Evolutionary conservation across 2,797 vertebrate genomes (phyloP).

Genomic region (Silurus lanzhouensis): DNA sequence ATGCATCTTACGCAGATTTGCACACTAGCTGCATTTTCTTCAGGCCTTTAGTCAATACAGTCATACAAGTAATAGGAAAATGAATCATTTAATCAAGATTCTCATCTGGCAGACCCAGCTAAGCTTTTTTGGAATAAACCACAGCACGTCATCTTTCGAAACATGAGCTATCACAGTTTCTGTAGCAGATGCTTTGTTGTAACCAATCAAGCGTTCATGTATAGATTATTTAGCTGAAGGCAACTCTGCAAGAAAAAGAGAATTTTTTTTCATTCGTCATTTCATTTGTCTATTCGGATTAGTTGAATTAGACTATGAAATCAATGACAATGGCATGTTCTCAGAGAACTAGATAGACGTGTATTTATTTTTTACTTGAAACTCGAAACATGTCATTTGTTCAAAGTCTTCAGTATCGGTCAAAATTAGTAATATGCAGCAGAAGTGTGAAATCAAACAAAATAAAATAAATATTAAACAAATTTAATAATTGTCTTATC

Average conservation of each 20-base stretch:
- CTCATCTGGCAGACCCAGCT: background rate
- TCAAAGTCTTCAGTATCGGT: background rate
- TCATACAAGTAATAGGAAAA: background rate
- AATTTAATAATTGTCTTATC: background rate
- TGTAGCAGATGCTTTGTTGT: background rate
- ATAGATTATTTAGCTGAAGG: background rate
- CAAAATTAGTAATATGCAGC: background rate
- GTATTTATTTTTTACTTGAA: background rate
- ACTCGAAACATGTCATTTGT: background rate
- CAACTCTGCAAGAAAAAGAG: background rate
- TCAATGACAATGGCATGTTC: background rate
- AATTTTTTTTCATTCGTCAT: background rate
- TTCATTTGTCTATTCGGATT: background rate
- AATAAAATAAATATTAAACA: too few relatives aligned
- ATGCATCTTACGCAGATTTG: background rate
- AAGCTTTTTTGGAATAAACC: background rate
- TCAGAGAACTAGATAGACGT: background rate
- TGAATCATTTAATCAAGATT: background rate
- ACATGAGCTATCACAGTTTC: background rate
- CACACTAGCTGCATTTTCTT: background rate
- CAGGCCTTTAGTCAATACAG: background rate
- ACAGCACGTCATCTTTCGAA: background rate
- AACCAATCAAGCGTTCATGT: background rate
- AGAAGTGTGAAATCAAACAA: background rate
- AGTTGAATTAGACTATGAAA: background rate